phyloP scores from a whole-genome alignment of 2,113 vertebrate species.

The Clarias magur region DNA sequence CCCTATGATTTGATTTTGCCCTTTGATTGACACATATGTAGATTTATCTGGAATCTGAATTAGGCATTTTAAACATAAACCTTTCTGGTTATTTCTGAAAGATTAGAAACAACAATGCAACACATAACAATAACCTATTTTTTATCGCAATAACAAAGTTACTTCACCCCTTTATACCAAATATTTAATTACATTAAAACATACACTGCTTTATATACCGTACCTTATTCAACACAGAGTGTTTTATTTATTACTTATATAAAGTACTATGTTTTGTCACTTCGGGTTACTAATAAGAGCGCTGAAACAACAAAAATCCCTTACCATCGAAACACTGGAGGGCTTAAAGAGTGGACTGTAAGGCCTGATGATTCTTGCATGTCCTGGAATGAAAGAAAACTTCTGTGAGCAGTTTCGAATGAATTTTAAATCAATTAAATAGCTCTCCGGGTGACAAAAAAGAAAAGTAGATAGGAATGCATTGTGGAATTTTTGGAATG shows the following conservation, averaged over 20 bases:
- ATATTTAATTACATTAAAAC: neutral
- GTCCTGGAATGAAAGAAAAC: conserved; percentile 23
- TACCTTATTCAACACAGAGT: neutral
- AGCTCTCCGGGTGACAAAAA: neutral
- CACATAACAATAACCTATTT: neutral
- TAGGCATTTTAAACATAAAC: neutral
- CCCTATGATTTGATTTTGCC: neutral
- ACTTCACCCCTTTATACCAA: neutral
- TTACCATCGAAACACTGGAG: conserved; percentile 35
- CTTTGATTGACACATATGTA: neutral
- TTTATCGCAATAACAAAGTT: neutral
- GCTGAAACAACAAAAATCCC: neutral
- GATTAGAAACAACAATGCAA: neutral
- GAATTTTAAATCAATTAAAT: neutral
- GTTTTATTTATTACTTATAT: neutral
- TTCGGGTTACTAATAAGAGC: neutral
- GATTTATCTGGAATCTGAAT: neutral
- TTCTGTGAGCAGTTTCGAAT: neutral
- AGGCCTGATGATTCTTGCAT: conserved; percentile 1
- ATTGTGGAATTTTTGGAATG: neutral
- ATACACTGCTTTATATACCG: neutral
- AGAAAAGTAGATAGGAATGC: neutral
- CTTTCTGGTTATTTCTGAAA: neutral
- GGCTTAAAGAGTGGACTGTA: neutral
- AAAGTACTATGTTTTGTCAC: neutral